Conservation (phyloP, 2,113 vertebrate species). For the Bothrops jararaca region DNA sequence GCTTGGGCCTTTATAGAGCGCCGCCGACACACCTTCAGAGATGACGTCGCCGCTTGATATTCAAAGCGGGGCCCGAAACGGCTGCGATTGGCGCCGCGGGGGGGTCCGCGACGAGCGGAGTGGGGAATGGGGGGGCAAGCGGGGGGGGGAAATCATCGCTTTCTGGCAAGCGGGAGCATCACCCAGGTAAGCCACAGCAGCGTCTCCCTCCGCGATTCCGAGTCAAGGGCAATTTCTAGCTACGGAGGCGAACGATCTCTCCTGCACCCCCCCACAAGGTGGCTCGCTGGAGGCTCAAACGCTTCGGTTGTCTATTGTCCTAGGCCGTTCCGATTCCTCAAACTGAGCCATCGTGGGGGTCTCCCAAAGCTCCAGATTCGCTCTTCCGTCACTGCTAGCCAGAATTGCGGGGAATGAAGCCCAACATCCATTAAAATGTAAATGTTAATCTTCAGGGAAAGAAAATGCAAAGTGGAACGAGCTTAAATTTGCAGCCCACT, state of each 20-base stretch:
- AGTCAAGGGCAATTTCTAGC: background rate
- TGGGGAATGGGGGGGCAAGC: constrained; percentile 37
- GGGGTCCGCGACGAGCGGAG: constrained; percentile 22
- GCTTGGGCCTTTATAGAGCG: constrained; percentile 76
- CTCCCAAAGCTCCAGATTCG: background rate
- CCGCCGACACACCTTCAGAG: constrained; percentile 73
- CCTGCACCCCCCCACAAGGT: background rate
- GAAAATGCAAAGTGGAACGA: background rate
- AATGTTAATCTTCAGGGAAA: background rate
- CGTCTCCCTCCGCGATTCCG: too few species aligned
- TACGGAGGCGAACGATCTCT: too few species aligned
- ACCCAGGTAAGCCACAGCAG: constrained; percentile 40
- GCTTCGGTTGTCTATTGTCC: background rate
- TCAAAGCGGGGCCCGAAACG: constrained; percentile 67
- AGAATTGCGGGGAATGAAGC: background rate
- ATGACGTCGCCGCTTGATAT: constrained; percentile 78
- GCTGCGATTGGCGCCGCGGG: constrained; percentile 63
- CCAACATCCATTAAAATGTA: background rate
- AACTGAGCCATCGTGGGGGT: background rate
- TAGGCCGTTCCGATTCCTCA: background rate
- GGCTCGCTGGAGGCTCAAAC: background rate
- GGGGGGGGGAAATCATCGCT: background rate
- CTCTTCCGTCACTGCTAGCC: background rate
- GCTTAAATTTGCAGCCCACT: background rate
- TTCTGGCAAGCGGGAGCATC: background rate